Conservation (phyloP, 2,888 invertebrate species). For the Cancer borealis region DNA sequence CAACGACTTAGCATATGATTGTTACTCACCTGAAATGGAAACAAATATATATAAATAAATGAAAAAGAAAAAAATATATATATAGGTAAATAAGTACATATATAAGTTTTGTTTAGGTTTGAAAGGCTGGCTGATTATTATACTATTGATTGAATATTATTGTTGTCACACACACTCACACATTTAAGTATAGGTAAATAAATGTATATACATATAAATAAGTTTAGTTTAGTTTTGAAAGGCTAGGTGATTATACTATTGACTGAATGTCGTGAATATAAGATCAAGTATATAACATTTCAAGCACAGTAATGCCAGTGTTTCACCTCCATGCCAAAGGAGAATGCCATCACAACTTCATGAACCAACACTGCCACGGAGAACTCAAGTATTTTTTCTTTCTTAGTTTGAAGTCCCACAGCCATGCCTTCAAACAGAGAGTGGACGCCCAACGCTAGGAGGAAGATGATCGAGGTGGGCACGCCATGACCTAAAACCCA, state of each 20-base stretch:
- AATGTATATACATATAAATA: too few species aligned
- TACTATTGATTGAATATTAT: too few species aligned
- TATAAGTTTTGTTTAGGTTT: neutral
- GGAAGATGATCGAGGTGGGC: conserved; percentile 75
- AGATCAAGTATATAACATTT: neutral
- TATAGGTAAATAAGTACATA: neutral
- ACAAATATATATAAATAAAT: neutral
- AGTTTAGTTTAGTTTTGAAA: too few species aligned
- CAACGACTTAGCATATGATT: conserved; percentile 57
- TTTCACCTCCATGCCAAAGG: conserved; percentile 75
- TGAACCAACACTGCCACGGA: conserved; percentile 74
- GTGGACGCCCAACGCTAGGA: conserved; percentile 82
- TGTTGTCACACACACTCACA: too few species aligned
- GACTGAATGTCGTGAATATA: too few species aligned
- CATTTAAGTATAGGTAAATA: too few species aligned
- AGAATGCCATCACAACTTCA: conserved; percentile 75
- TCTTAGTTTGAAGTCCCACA: conserved; percentile 75
- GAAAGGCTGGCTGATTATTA: neutral
- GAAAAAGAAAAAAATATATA: neutral
- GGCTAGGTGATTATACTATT: too few species aligned
- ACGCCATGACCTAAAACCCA: conserved; percentile 65
- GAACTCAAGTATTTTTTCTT: conserved; percentile 73
- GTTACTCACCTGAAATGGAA: conserved; percentile 66
- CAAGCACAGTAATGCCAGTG: neutral
- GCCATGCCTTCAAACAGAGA: conserved; percentile 82